Conservation (phyloP, 64 coral and sea anemone genomes). For the Trachythela sp. region DNA sequence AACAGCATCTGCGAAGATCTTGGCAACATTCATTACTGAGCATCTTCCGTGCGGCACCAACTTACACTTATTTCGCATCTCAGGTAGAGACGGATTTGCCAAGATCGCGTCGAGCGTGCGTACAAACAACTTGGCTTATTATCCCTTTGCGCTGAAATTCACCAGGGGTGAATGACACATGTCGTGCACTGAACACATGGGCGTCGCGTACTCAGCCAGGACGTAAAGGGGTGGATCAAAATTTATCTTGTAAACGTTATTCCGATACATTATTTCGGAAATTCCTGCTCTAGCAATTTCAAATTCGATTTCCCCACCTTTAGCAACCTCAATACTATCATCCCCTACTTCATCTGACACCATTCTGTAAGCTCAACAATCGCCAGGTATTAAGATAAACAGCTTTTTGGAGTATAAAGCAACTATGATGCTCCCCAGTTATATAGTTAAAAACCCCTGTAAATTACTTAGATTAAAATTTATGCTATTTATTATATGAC, state of each 20-base stretch:
- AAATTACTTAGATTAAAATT: too few relatives aligned
- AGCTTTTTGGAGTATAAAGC: not conserved
- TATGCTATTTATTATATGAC: too few relatives aligned
- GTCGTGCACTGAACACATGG: not conserved
- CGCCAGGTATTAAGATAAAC: not conserved
- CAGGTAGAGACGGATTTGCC: not conserved
- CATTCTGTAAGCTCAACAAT: not conserved
- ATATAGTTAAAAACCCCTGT: too few relatives aligned
- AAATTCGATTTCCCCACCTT: not conserved
- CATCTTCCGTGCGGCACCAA: not conserved
- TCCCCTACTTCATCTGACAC: not conserved
- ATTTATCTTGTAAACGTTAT: not conserved
- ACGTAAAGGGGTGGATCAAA: not conserved
- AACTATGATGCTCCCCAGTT: too few relatives aligned
- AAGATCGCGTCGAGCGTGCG: not conserved
- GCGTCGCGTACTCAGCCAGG: not conserved
- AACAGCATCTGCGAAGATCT: not conserved
- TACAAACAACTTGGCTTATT: conserved; percentile 5
- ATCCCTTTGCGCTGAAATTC: not conserved
- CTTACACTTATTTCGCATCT: not conserved
- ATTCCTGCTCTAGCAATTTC: not conserved
- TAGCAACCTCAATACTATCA: not conserved
- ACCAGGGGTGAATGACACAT: conserved; percentile 1
- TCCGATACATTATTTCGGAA: not conserved
- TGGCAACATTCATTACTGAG: not conserved